Evolutionary conservation across 2,888 invertebrate species (phyloP).

Genomic region (Acanthacorydalis orientalis): DNA sequence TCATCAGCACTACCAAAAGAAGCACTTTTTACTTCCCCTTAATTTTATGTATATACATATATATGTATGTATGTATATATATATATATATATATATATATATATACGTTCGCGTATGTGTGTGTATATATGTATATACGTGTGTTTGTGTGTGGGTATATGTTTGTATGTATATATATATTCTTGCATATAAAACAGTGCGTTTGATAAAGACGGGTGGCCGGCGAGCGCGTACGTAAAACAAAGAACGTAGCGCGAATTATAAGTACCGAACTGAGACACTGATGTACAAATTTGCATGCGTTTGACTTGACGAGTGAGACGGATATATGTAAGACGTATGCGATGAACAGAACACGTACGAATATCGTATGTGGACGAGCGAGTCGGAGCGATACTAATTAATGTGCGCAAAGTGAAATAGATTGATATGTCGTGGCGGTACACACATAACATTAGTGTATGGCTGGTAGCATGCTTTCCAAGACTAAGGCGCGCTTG

Average conservation of each 20-base stretch:
- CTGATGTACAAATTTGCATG: not conserved
- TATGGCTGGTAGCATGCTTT: too few species aligned
- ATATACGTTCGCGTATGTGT: not conserved
- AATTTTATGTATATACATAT: not conserved
- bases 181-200: constrained; percentile 2
- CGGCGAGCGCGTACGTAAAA: too few species aligned
- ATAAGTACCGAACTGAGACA: not conserved
- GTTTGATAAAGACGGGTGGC: not conserved
- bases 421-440: not conserved
- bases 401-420: not conserved
- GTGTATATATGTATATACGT: not conserved
- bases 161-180: not conserved
- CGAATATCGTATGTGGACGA: not conserved
- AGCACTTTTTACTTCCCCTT: constrained; percentile 5
- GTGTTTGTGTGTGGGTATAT: not conserved
- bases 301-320: not conserved
- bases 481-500: not conserved
- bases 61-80: not conserved
- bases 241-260: not conserved
- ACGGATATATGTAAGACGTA: not conserved
- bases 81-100: not conserved
- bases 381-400: not conserved
- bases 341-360: not conserved
- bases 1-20: constrained; percentile 3
- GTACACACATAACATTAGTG: too few species aligned